A percentile compares a stretch with the other conserved stretches of the same genome.
These are phyloP conservation scores for Dromaius novaehollandiae DNA, from an alignment of 2,113 vertebrate species.

Conservation along the genomic window DNA sequence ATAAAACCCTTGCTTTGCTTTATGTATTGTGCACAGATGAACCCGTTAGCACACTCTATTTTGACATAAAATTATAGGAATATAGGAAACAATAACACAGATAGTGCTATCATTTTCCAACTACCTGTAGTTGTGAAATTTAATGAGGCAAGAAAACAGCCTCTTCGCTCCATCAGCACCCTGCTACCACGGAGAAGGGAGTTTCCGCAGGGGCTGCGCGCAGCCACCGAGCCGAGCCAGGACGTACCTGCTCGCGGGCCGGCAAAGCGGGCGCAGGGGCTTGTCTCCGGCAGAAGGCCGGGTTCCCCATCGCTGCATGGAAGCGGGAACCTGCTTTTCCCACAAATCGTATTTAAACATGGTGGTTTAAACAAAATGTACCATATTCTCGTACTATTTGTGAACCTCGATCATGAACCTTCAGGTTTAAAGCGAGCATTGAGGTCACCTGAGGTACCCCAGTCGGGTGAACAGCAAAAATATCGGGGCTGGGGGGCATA, in stretches of 20 bases:
- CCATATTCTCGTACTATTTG: not conserved
- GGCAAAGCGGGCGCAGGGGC: fast-evolving
- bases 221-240: not conserved
- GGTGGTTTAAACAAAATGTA: no score
- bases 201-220: fast-evolving
- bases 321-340: fast-evolving
- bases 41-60: not conserved
- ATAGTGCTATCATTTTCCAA: not conserved
- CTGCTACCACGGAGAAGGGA: not conserved
- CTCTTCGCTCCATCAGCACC: not conserved
- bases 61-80: not conserved
- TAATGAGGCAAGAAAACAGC: not conserved
- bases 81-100: not conserved
- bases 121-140: not conserved
- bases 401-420: not conserved
- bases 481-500: no score
- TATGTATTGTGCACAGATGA: not conserved
- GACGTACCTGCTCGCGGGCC: not conserved
- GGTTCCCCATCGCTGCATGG: not conserved
- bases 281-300: fast-evolving
- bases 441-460: not conserved
- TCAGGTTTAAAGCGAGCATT: not conserved
- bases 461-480: not conserved
- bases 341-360: no score
- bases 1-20: not conserved